A percentile compares a stretch with the other conserved stretches of the same genome.
phyloP scores from a whole-genome alignment of 2,797 vertebrate species.

The Amblyopsis hoosieri region DNA sequence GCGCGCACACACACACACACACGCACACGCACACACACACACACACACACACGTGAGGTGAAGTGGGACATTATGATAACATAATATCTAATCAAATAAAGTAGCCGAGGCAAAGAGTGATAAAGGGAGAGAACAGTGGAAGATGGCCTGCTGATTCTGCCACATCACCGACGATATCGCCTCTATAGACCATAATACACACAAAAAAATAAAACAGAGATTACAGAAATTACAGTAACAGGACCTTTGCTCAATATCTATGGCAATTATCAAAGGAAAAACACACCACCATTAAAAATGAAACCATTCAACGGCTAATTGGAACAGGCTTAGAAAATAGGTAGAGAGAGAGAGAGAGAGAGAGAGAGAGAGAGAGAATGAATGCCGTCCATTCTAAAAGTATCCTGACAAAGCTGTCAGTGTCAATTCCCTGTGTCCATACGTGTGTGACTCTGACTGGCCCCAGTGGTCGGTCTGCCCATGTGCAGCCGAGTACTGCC shows the following conservation, averaged over 20 bases:
- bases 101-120: constrained; percentile 10
- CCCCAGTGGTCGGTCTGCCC: constrained; percentile 1
- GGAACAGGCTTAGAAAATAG: constrained; percentile 32
- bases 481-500: background rate
- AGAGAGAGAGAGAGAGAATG: background rate
- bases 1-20: constrained; percentile 29
- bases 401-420: constrained; percentile 33
- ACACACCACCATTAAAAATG: constrained; percentile 38
- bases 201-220: too few species aligned
- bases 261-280: constrained; percentile 27
- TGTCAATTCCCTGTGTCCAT: constrained; percentile 19
- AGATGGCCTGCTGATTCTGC: too few species aligned
- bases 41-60: constrained; percentile 40
- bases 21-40: constrained; percentile 41
- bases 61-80: constrained; percentile 46
- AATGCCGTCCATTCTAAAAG: constrained; percentile 9
- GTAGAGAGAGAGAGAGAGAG: constrained; percentile 12
- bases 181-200: too few species aligned
- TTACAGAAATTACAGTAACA: constrained; percentile 22
- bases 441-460: constrained; percentile 11
- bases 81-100: constrained; percentile 35
- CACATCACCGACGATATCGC: too few species aligned
- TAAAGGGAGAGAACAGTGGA: too few species aligned
- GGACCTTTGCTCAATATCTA: constrained; percentile 22
- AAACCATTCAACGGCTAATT: constrained; percentile 49